These are phyloP conservation scores for Diplodus sargus DNA, from an alignment of 2,797 vertebrate species.

Conservation along the genomic window DNA sequence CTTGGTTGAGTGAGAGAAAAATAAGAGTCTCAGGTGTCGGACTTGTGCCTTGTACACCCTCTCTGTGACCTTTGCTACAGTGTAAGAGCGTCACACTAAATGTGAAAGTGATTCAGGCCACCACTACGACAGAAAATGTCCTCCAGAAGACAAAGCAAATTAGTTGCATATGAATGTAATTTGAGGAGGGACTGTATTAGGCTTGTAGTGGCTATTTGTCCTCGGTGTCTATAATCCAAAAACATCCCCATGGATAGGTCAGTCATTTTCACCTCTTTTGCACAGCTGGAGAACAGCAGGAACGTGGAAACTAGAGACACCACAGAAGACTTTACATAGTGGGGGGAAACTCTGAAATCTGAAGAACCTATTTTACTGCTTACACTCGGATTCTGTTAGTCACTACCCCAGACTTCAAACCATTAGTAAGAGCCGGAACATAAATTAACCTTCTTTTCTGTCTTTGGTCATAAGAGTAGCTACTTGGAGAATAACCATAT, in stretches of 20 bases:
- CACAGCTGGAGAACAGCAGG: conserved; percentile 7
- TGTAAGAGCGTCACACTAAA: neutral
- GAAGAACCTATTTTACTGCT: too few relatives aligned
- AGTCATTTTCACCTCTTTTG: neutral
- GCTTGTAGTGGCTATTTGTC: too few relatives aligned
- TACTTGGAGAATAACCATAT: neutral
- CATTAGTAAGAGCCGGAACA: too few relatives aligned
- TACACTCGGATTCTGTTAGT: too few relatives aligned
- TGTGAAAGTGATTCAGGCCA: neutral
- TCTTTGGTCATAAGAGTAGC: too few relatives aligned
- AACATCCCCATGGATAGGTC: neutral
- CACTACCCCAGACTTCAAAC: too few relatives aligned
- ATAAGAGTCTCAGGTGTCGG: neutral
- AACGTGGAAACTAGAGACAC: neutral
- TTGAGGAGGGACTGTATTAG: neutral
- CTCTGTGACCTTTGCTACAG: neutral
- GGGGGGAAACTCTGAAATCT: too few relatives aligned
- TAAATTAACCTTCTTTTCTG: too few relatives aligned
- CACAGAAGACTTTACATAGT: neutral
- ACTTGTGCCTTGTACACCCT: neutral
- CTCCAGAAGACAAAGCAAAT: conserved; percentile 14
- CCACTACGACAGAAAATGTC: conserved; percentile 6
- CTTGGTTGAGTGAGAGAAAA: neutral
- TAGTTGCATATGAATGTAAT: neutral
- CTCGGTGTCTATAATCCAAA: too few relatives aligned